phyloP scores from a whole-genome alignment of 1,140 invertebrate genomes.

The Leucophenga varia region DNA sequence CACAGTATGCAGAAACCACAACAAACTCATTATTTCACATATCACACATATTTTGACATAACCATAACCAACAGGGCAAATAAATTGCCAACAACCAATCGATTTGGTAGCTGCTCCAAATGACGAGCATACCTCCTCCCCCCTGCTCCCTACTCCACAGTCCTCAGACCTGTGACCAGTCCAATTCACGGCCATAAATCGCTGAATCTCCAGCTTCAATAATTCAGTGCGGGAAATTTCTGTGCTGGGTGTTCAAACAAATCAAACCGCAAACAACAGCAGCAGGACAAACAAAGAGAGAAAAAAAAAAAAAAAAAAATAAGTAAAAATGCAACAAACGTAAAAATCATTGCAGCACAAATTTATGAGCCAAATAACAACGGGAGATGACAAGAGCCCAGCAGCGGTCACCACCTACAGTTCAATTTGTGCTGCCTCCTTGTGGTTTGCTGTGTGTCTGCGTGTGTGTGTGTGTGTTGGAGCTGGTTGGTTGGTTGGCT shows the following conservation, averaged over 20 bases:
- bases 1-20: constrained; percentile 33
- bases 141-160: background rate
- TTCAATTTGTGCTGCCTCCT: constrained; percentile 45
- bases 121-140: constrained; percentile 14
- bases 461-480: constrained; percentile 1
- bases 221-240: constrained; percentile 25
- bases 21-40: constrained; percentile 50
- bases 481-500: background rate
- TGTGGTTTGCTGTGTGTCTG: background rate
- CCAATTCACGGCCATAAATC: constrained; percentile 12
- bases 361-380: constrained; percentile 53
- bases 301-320: constrained; percentile 5
- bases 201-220: no score
- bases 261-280: constrained; percentile 26
- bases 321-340: constrained; percentile 14
- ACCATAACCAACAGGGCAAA: constrained; percentile 43
- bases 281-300: no score
- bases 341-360: constrained; percentile 30
- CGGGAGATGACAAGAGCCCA: constrained; percentile 50
- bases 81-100: constrained; percentile 46
- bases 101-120: constrained; percentile 26
- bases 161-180: constrained; percentile 5
- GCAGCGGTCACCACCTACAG: constrained; percentile 49
- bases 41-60: constrained; percentile 52
- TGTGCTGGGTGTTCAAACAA: constrained; percentile 30